Conservation (phyloP, 2,888 invertebrate genomes). For the Archaeoteleia sp. region DNA sequence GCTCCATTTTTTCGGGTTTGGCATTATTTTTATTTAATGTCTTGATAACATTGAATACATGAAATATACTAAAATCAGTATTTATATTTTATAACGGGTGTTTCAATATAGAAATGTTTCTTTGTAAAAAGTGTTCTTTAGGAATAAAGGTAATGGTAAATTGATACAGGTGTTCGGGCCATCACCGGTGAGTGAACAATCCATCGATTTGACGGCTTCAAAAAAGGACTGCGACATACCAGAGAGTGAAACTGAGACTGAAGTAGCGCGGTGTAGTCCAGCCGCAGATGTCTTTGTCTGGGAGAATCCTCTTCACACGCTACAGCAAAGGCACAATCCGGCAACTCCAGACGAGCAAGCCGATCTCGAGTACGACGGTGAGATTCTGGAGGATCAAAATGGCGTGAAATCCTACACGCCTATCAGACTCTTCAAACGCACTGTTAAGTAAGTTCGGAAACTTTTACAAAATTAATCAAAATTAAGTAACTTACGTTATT, state of each 20-base stretch:
- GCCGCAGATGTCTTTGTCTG: slow-evolving; percentile 83
- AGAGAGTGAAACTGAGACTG: slow-evolving; percentile 75
- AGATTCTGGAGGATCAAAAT: slow-evolving; percentile 80
- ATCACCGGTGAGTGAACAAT: slow-evolving; percentile 66
- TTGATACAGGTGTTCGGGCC: slow-evolving; percentile 82
- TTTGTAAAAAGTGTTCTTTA: too few species aligned
- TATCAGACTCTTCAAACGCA: slow-evolving; percentile 77
- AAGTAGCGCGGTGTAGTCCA: slow-evolving; percentile 73
- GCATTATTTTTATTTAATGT: too few species aligned
- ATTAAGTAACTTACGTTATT: neutral
- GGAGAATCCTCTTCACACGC: slow-evolving; percentile 84
- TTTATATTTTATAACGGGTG: too few species aligned
- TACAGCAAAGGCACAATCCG: slow-evolving; percentile 74
- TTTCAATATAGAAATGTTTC: too few species aligned
- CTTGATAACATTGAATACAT: neutral
- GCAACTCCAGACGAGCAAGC: slow-evolving; percentile 85
- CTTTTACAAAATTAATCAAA: neutral
- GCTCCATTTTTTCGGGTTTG: too few species aligned
- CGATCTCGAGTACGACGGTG: slow-evolving; percentile 81
- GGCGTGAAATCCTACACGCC: slow-evolving; percentile 83
- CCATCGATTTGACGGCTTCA: slow-evolving; percentile 66
- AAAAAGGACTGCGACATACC: slow-evolving; percentile 63
- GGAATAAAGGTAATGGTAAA: too few species aligned
- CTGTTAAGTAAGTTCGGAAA: slow-evolving; percentile 16
- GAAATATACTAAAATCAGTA: too few species aligned